These are phyloP conservation scores for Notolabrus celidotus DNA, from an alignment of 2,797 vertebrate species.

Conservation along the genomic window DNA sequence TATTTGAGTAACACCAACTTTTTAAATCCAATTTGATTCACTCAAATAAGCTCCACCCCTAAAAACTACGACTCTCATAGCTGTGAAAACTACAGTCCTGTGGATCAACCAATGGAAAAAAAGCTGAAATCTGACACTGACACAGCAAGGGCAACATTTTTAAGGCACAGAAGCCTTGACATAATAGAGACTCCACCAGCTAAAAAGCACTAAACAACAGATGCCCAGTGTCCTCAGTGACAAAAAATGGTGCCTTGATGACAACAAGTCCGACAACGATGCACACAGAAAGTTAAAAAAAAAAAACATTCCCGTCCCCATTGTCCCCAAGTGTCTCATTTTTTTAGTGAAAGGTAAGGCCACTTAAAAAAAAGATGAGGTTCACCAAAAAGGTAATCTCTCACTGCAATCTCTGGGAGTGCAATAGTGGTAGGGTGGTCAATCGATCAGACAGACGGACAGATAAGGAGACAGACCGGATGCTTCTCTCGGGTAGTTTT, in stretches of 20 bases:
- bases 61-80: constrained; percentile 64
- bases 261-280: constrained; percentile 73
- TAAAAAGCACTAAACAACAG: constrained; percentile 85
- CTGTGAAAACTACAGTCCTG: constrained; percentile 58
- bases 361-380: constrained; percentile 87
- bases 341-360: constrained; percentile 88
- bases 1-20: constrained; percentile 66
- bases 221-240: constrained; percentile 83
- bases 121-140: constrained; percentile 71
- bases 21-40: constrained; percentile 43
- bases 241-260: constrained; percentile 72
- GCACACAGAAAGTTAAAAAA: constrained; percentile 59
- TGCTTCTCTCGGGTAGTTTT: constrained; percentile 50
- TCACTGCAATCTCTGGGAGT: constrained; percentile 88
- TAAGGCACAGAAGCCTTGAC: constrained; percentile 91
- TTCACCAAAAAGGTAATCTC: constrained; percentile 88
- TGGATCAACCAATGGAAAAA: constrained; percentile 68
- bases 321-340: constrained; percentile 82
- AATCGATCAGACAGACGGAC: constrained; percentile 62
- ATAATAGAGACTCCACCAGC: constrained; percentile 89
- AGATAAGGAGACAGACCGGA: constrained; percentile 55
- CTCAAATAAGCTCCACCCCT: constrained; percentile 68
- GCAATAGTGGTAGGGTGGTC: constrained; percentile 81
- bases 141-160: constrained; percentile 84
- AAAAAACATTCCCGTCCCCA: constrained; percentile 71